These are phyloP conservation scores for Cynodonichthys magdalenae DNA, from an alignment of 2,797 vertebrate species.

Conservation along the genomic window DNA sequence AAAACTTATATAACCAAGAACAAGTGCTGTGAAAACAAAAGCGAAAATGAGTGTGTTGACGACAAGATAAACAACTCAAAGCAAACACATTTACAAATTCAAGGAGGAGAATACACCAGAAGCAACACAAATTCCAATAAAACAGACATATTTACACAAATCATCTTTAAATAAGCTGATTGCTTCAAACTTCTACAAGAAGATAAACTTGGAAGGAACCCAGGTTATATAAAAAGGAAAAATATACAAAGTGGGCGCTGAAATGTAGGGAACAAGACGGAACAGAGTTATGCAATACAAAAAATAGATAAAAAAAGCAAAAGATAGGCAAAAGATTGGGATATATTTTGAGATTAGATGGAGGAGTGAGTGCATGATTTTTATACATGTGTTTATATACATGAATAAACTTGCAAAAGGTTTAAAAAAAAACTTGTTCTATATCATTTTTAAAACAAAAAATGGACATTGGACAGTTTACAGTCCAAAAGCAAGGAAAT, in stretches of 20 bases:
- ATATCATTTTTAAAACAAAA: too few relatives aligned
- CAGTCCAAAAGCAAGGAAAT: too few relatives aligned
- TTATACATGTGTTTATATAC: constrained; percentile 16
- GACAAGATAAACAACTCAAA: constrained; percentile 70
- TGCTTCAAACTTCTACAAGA: constrained; percentile 12
- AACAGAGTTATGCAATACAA: constrained; percentile 52
- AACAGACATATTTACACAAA: constrained; percentile 4
- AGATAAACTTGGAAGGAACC: constrained; percentile 43
- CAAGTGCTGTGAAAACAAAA: constrained; percentile 33
- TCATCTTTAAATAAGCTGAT: constrained; percentile 5
- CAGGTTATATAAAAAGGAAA: constrained; percentile 29
- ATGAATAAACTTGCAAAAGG: neutral
- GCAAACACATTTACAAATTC: constrained; percentile 22
- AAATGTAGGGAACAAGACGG: constrained; percentile 13
- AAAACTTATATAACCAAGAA: constrained; percentile 49
- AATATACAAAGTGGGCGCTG: constrained; percentile 41
- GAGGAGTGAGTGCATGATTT: constrained; percentile 12
- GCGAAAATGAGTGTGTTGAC: constrained; percentile 43
- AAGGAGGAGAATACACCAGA: constrained; percentile 26
- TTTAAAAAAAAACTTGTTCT: constrained; percentile 1
- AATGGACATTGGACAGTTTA: neutral
- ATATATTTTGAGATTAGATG: constrained; percentile 15
- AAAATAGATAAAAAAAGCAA: constrained; percentile 31
- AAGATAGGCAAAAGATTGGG: constrained; percentile 22
- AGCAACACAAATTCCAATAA: constrained; percentile 4